phyloP scores from a whole-genome alignment of 2,888 invertebrate genomes.

The Dryocosmus kuriphilus region DNA sequence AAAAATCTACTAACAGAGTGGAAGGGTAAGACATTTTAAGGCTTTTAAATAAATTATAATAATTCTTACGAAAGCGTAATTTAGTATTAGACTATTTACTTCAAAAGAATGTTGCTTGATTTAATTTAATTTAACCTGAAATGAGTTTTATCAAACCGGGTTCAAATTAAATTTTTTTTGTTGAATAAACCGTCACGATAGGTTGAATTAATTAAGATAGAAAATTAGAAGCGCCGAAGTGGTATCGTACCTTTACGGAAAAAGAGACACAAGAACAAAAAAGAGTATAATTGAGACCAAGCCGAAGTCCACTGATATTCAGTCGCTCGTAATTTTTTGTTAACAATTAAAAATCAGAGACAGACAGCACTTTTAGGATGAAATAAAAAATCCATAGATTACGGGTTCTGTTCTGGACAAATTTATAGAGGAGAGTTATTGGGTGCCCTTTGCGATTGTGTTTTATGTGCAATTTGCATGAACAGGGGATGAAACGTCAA shows the following conservation, averaged over 20 bases:
- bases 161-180: background rate
- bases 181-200: background rate
- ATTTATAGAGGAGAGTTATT: constrained; percentile 32
- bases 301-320: background rate
- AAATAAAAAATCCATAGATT: constrained; percentile 12
- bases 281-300: background rate
- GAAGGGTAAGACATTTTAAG: constrained; percentile 6
- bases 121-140: background rate
- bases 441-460: constrained; percentile 32
- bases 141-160: background rate
- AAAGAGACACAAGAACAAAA: background rate
- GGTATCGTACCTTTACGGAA: background rate
- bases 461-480: constrained; percentile 39
- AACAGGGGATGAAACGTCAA: constrained; percentile 40
- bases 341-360: background rate
- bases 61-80: too few relatives aligned
- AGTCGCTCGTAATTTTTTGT: background rate
- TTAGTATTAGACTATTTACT: too few relatives aligned
- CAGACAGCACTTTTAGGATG: constrained; percentile 7
- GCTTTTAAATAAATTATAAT: background rate
- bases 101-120: background rate
- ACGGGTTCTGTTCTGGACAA: background rate
- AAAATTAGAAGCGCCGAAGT: background rate
- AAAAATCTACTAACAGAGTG: background rate
- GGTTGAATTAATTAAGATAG: background rate